Base-by-base conservation (phyloP, 1,140 invertebrate species). In the Tenebrio molitor region DNA sequence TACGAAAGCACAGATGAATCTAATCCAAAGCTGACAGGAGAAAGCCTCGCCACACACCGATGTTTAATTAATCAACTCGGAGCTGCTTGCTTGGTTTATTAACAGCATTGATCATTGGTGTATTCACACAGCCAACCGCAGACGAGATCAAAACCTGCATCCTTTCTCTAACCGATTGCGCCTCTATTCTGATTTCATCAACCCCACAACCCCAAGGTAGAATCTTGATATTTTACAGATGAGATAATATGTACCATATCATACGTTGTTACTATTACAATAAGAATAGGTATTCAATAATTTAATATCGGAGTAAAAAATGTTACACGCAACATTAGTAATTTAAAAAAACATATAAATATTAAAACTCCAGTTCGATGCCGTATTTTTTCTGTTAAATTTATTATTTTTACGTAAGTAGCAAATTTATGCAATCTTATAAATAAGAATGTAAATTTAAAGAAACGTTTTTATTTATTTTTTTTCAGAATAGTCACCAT, bases 111-210 rank as follows among this genome's bases (percentile, higher is more conserved):
- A 81, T 81, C 80, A 81, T 81, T 80, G 80, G 77, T 67, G 76
- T 75, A 81, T 81, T 81, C 80, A 81, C 66, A 69, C 73, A 76
- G 62, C 79, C 76, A 77, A 78, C 79, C 78, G 69, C 79, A 79
- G 78, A 77, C 77, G 72, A 79, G 77, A 80, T 80, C 79, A 79
- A 76, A 79, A 79, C 76, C 72, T 76, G 73, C 73, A 74, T 75
- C 72, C 77, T 74, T 78, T 82, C 97, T 82, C 97, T 14, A 12
- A 63, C 58, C 71, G 44, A 66, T 66, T 42, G 63, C 50, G 50
- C 50, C 21, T 29, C 50, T 58, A 58, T 58, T 58, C 50, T 58
- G 29, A 58, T 58, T 58, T 58, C 50, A 58, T 58, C 50, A 58
- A 58, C 50, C 44, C 58, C 25, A 34, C 58, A 63, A 63, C 25